Evolutionary conservation across 2,797 vertebrate species (phyloP).

Genomic region (Anguilla anguilla): DNA sequence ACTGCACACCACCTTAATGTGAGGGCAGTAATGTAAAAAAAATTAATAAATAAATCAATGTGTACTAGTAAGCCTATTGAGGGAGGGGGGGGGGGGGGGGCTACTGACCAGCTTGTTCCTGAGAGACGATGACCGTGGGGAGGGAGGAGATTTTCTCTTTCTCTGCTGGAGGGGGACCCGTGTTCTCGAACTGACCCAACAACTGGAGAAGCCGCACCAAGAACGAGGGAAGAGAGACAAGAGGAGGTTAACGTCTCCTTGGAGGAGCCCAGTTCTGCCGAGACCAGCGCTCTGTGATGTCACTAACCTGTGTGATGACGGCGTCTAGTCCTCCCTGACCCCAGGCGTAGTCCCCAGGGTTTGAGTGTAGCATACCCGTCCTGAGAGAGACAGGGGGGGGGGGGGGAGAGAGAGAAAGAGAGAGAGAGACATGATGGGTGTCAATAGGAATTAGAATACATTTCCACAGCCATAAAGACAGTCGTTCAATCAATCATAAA

Average conservation of each 20-base stretch:
- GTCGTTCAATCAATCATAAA: neutral
- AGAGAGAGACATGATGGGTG: too few relatives aligned
- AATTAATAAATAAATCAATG: neutral
- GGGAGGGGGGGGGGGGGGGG: conserved; percentile 21
- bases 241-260: neutral
- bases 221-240: neutral
- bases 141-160: conserved; percentile 94
- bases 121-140: conserved; percentile 90
- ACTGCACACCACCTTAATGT: neutral
- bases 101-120: conserved; percentile 84
- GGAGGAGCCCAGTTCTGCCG: neutral
- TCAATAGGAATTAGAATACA: neutral
- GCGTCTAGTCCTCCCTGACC: conserved; percentile 95
- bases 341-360: conserved; percentile 96
- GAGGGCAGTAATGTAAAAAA: conserved; percentile 14
- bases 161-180: conserved; percentile 92
- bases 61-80: neutral
- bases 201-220: conserved; percentile 69
- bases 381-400: conserved; percentile 57
- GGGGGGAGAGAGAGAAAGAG: too few relatives aligned
- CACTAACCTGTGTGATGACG: conserved; percentile 92
- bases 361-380: conserved; percentile 96
- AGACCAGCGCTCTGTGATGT: neutral
- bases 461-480: neutral
- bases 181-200: conserved; percentile 93